Base-by-base conservation (phyloP, 2,888 invertebrate species). In the Melanostoma mellinum region DNA sequence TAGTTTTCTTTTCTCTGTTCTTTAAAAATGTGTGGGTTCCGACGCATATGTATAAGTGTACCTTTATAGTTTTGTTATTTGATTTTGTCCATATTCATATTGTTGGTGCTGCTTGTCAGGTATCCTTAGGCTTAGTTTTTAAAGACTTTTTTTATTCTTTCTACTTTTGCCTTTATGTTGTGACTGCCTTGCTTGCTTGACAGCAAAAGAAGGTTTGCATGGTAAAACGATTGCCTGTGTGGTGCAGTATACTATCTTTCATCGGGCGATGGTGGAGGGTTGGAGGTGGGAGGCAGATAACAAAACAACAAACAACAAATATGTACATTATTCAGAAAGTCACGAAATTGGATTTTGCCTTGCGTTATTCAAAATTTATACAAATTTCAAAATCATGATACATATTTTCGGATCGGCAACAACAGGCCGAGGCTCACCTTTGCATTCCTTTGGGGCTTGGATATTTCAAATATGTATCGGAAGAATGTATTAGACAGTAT, bases 281-380 rank as follows among this genome's bases (percentile, higher is more conserved):
- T 48, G 38, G 30, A 33, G 48, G 48, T 6, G 36, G 50, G 56
- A 46, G 33, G 35, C 40, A 60, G 63, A 67, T 50, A 56, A 61
- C 38, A 68, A 60, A 61, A 72, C 61, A 61, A 38, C 48, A 58
- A 69, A 50, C 8, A 30, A 44, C 35, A 38, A 42, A 32, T 50
- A 33, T 52, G 60, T 77, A 52, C 72, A 73, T 72, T 78, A 72
- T 78, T 79, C 68, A 73, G 60, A 79, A 61, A 68, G 61, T 68
- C 79, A 68, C 68, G 68, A 73, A 73, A 79, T 79, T 79, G 79
- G 79, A 79, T 79, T 79, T 68, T 79, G 79, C 61, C 36, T 60
- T 55, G 61, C 61, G 63, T 63, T 67, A 67, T 72, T 78, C 52
- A 73, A 79, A 78, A 78, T 77, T 60, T 73, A 73, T 73, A 78